These are phyloP conservation scores for Eurois occulta DNA, from an alignment of 2,888 invertebrate genomes.

Conservation along the genomic window DNA sequence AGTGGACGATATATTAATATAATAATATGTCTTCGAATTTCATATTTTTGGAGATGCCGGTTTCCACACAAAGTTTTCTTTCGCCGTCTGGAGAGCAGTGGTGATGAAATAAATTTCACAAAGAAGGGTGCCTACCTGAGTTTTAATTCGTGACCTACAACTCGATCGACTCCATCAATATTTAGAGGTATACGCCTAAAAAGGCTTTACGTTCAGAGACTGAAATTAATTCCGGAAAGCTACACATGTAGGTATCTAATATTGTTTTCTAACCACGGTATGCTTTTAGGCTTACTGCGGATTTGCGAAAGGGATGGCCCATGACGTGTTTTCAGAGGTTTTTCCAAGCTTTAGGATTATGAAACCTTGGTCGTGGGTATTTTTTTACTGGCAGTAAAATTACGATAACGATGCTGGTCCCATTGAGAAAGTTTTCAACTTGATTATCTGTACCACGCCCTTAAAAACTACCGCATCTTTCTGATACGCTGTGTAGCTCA, in stretches of 20 bases:
- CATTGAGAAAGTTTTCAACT: background rate
- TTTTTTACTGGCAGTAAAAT: background rate
- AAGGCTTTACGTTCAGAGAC: background rate
- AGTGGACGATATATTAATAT: too few species aligned
- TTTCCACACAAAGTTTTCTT: background rate
- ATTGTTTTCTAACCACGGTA: constrained; percentile 18
- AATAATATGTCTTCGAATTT: background rate
- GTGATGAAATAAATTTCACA: background rate
- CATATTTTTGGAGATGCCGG: background rate
- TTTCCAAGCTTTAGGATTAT: background rate
- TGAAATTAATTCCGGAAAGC: constrained; percentile 32
- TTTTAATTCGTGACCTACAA: background rate
- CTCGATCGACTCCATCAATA: background rate
- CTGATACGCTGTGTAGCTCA: too few species aligned
- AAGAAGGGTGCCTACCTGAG: background rate
- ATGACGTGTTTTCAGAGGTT: constrained; percentile 9
- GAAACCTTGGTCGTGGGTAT: background rate
- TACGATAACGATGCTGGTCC: background rate
- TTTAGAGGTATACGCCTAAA: background rate
- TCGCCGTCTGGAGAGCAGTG: too few species aligned
- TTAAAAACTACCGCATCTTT: too few species aligned
- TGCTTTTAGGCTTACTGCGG: constrained; percentile 48
- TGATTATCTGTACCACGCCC: too few species aligned
- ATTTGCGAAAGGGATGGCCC: constrained; percentile 13
- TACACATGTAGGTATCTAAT: constrained; percentile 8